phyloP scores from a whole-genome alignment of 2,113 vertebrate species.

The Anguilla rostrata region DNA sequence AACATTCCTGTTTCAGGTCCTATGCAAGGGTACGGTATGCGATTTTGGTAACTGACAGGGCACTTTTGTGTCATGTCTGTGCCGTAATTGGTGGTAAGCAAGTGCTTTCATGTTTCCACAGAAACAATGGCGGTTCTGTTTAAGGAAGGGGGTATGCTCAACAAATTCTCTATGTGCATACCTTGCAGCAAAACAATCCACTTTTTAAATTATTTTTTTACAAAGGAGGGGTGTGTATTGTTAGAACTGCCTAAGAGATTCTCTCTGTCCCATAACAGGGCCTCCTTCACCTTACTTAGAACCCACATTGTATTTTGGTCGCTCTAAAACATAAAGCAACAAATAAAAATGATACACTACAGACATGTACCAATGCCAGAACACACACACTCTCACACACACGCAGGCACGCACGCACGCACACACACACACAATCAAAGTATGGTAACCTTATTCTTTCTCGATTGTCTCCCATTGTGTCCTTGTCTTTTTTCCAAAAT shows the following conservation, averaged over 20 bases:
- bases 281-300: too few species aligned
- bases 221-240: not conserved
- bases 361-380: too few species aligned
- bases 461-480: too few species aligned
- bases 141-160: not conserved
- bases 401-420: not conserved
- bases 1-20: not conserved
- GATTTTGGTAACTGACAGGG: not conserved
- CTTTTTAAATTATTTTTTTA: too few species aligned
- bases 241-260: not conserved
- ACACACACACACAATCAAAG: not conserved
- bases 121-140: not conserved
- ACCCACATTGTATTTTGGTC: too few species aligned
- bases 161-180: not conserved
- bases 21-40: not conserved
- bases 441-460: too few species aligned
- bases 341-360: not conserved
- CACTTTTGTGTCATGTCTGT: not conserved
- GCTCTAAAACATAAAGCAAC: too few species aligned
- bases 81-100: too few species aligned
- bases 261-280: not conserved
- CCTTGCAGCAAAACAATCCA: not conserved
- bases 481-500: too few species aligned
- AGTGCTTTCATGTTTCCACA: not conserved
- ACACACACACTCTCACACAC: not conserved